These are phyloP conservation scores for Spodoptera picta DNA, from an alignment of 2,888 invertebrate genomes.

Conservation along the genomic window DNA sequence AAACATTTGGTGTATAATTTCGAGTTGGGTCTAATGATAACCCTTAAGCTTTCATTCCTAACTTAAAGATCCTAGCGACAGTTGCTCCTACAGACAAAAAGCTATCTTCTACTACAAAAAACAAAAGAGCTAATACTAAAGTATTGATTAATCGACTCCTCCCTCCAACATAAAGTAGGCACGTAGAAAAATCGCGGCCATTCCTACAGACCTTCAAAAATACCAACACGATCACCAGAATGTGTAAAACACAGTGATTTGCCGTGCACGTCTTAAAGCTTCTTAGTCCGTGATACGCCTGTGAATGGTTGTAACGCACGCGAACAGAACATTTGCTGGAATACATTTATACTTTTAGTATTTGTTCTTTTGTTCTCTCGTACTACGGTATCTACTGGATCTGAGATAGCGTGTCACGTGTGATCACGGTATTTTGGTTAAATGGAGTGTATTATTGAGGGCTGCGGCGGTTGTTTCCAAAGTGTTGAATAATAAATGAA, in stretches of 20 bases:
- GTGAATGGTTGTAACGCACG: constrained; percentile 49
- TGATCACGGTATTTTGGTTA: constrained; percentile 16
- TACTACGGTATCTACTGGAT: constrained; percentile 41
- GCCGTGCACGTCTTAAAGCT: constrained; percentile 53
- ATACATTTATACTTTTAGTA: constrained; percentile 47
- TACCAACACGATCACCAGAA: constrained; percentile 44
- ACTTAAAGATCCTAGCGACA: no score
- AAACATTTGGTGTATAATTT: no score
- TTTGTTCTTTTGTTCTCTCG: constrained; percentile 54
- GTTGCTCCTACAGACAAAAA: no score
- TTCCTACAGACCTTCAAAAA: constrained; percentile 42
- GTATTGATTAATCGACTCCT: no score
- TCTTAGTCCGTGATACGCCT: constrained; percentile 50
- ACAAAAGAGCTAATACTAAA: no score
- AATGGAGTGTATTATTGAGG: constrained; percentile 13
- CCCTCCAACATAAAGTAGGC: neutral
- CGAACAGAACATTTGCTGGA: constrained; percentile 52
- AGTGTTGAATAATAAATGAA: neutral
- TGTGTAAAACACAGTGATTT: constrained; percentile 59
- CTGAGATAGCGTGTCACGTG: constrained; percentile 23
- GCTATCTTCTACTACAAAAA: no score
- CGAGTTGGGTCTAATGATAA: no score
- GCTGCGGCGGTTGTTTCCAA: neutral
- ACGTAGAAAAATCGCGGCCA: constrained; percentile 15
- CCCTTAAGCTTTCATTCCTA: no score